These are phyloP conservation scores for Neotoma lepida DNA, from an alignment of 2,113 vertebrate species.

Conservation along the genomic window DNA sequence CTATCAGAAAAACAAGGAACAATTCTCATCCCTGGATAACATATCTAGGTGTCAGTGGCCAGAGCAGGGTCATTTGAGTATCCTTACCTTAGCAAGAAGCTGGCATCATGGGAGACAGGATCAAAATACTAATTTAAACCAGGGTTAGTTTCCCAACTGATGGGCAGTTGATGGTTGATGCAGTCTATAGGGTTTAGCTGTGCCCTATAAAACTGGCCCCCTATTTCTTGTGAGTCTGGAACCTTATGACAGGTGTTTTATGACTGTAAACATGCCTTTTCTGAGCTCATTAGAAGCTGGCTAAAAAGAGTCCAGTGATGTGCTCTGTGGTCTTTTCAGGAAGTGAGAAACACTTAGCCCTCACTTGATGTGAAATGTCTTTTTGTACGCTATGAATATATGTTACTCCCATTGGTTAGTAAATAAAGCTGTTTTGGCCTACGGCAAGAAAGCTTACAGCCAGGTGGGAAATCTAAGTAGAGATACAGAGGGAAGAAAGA, in stretches of 20 bases:
- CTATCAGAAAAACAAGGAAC: background rate
- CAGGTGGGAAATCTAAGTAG: too few species aligned
- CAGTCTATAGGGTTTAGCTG: background rate
- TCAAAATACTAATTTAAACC: background rate
- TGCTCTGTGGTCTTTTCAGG: background rate
- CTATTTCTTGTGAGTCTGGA: background rate
- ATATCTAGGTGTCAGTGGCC: background rate
- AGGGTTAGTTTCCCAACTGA: background rate
- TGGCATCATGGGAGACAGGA: background rate
- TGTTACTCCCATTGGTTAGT: too few species aligned
- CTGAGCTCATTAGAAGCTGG: background rate
- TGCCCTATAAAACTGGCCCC: background rate
- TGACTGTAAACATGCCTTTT: background rate
- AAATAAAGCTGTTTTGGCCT: too few species aligned
- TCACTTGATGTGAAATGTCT: too few species aligned
- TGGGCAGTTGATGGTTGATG: fast-evolving
- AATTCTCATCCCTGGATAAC: background rate
- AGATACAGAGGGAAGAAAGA: too few species aligned
- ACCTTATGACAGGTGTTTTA: background rate
- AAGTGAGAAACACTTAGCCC: background rate
- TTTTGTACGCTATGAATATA: too few species aligned
- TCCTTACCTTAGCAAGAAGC: background rate
- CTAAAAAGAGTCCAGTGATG: background rate
- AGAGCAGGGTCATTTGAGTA: background rate
- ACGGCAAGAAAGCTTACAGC: too few species aligned